Percentiles rank a stretch among this genome's conserved stretches.
These are phyloP conservation scores for Tapirus terrestris DNA, from an alignment of 2,113 vertebrate species.

Conservation along the genomic window DNA sequence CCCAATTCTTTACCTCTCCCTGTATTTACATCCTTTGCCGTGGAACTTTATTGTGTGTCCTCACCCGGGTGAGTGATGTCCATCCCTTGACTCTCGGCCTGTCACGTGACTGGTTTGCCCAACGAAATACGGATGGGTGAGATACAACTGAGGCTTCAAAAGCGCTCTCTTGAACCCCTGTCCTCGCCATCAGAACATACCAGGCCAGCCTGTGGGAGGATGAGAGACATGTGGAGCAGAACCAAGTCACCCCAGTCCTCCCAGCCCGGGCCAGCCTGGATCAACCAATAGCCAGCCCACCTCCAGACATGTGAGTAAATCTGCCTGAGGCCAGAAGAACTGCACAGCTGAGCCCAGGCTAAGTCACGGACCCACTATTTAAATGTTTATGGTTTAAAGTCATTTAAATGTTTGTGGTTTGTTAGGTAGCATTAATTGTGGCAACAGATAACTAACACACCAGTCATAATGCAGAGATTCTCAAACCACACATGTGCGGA, in stretches of 20 bases:
- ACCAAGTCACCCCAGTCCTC: neutral
- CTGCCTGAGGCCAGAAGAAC: neutral
- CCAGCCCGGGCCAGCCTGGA: neutral
- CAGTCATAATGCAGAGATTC: neutral
- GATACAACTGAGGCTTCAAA: neutral
- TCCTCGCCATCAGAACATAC: neutral
- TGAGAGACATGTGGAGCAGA: neutral
- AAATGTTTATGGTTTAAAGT: neutral
- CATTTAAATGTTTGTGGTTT: neutral
- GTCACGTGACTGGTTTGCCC: neutral
- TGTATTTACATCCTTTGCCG: neutral
- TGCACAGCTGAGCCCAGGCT: neutral
- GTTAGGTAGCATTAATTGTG: neutral
- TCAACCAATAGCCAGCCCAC: neutral
- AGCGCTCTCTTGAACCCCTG: neutral
- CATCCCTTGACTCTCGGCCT: neutral
- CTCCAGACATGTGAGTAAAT: neutral
- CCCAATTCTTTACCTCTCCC: neutral
- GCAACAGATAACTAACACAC: neutral
- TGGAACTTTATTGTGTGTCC: too few relatives aligned
- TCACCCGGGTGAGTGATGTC: too few relatives aligned
- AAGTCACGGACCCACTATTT: neutral
- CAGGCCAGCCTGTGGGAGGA: neutral
- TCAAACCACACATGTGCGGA: too few relatives aligned
- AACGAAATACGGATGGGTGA: neutral